Base-by-base conservation (phyloP, 2,797 vertebrate genomes). In the Sebastes vulpes region DNA sequence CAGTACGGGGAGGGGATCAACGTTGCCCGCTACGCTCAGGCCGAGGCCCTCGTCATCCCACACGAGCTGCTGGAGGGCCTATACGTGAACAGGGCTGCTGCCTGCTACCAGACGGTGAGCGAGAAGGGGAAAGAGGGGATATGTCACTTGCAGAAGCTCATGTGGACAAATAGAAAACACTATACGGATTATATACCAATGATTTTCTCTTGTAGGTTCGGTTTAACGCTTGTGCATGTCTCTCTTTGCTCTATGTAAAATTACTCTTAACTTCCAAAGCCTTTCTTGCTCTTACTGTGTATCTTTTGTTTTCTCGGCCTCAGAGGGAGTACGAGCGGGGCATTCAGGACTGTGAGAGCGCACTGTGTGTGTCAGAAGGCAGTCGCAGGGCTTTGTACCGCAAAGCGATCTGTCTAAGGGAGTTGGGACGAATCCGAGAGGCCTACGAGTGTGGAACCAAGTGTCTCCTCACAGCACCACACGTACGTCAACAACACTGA, bases 1-100 rank as follows among this genome's bases (percentile, higher is more conserved):
- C 97, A 99, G 92, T 99, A 99, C 4, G 95, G 97, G 4, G 99
- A 99, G 93, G 99, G 97, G 10, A 94, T 99, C 92, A 98, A 97
- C 0, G 97, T 99, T 54, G 97, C 98, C 0, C 97, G 98, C 31
- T 99, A 99, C 0, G 98, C 98, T 1, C 97, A 98, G 92, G 97
- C 98, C 0, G 99, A 99, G 0, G 98, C 98, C 35, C 96, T 99
- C 59, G 89, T 96, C 84, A 97, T 99, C 66, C 97, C 98, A 12
- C 92, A 94, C 8, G 97, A 98, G 69, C 96, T 99, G 67, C 94
- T 99, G 84, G 98, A 98, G 94, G 97, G 97, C 81, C 96, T 99
- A 20, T 97, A 98, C 0, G 97, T 99, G 69, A 99, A 99, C 93
- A 95, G 97, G 84, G 98, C 98, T 1, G 97, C 98, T 81, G 98